Conservation (phyloP, 2,797 vertebrate genomes). For the Poeciliopsis paucimaculata region DNA sequence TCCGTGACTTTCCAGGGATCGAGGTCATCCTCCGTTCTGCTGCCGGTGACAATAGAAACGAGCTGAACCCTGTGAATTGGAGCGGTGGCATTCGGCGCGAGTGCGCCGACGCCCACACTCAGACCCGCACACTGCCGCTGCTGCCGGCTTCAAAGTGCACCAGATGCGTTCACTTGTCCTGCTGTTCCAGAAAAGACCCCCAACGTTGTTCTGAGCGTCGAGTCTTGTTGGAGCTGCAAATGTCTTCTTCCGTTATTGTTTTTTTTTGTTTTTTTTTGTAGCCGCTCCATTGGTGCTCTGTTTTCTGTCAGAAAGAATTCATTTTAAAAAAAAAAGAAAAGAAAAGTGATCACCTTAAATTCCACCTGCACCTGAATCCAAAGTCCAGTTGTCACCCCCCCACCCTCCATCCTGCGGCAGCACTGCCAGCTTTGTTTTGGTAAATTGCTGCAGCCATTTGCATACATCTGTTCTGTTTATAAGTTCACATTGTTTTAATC, state of each 20-base stretch:
- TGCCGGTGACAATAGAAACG: slow-evolving; percentile 53
- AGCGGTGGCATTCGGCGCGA: slow-evolving; percentile 78
- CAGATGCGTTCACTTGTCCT: slow-evolving; percentile 81
- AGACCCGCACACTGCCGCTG: slow-evolving; percentile 63
- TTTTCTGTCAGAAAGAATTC: background rate
- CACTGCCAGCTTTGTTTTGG: slow-evolving; percentile 70
- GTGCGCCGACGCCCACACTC: slow-evolving; percentile 32
- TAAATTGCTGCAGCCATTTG: slow-evolving; percentile 75
- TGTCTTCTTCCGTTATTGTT: slow-evolving; percentile 78
- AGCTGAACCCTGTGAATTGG: slow-evolving; percentile 69
- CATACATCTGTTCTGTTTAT: slow-evolving; percentile 65
- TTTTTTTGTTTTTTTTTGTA: slow-evolving; percentile 32
- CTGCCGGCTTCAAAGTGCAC: slow-evolving; percentile 80
- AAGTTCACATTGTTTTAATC: slow-evolving; percentile 74
- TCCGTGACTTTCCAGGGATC: background rate
- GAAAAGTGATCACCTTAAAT: background rate
- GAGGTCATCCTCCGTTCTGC: slow-evolving; percentile 11
- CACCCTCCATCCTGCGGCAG: slow-evolving; percentile 24
- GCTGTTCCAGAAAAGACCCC: slow-evolving; percentile 81
- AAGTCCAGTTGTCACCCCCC: slow-evolving; percentile 8
- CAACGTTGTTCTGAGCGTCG: slow-evolving; percentile 60
- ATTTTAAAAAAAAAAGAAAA: background rate
- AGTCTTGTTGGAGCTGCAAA: slow-evolving; percentile 81
- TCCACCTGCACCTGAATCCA: slow-evolving; percentile 1
- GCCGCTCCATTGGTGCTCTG: slow-evolving; percentile 13